Base-by-base conservation (phyloP, 2,797 vertebrate genomes). In the Hippocampus kuda region DNA sequence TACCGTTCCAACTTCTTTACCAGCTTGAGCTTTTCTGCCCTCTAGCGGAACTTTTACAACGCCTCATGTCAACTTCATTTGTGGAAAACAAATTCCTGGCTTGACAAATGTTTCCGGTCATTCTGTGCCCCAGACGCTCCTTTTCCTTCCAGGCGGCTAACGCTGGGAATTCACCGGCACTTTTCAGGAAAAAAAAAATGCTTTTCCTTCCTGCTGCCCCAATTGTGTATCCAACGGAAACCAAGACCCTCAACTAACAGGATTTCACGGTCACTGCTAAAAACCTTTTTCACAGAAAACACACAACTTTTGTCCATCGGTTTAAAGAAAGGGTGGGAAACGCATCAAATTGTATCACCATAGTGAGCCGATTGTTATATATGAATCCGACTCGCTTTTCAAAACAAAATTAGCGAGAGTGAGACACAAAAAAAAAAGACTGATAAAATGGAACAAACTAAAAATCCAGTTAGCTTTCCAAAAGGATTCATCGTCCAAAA, bases 121-220 rank as follows among this genome's bases (percentile, higher is more conserved):
- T 90, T 89, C 87, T 86, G 81, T 72, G 30, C 8, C 1, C 34
- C 70, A 73, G 75, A 79, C 81, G 83, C 86, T 85, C 89, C 89
- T 82, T 88, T 90, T 90, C 90, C 90, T 89, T 85, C 88, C 80
- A 88, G 53, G 61, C 44, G n/a, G 74, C 72, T 69, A 24, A 8
- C 59, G 74, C 75, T 54, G 72, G 74, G 68, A 75, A 71, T 38
- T 69, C 63, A 53, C 65, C 27, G 42, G 67, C 68, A 54, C 15
- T 38, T 70, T 87, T 85, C 83, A 83, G 81, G 82, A 86, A 83
- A 80, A 38, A 75, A 54, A 53, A 81, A 83, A 79, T 51, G 13
- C 80, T 83, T 87, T 86, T 88, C 85, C 89, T 89, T 87, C 87
- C 89, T 82, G 48, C 79, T 75, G 71, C 68, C 72, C 27, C 78